Conservation (phyloP, 1,140 invertebrate genomes). For the Drosophila teissieri region DNA sequence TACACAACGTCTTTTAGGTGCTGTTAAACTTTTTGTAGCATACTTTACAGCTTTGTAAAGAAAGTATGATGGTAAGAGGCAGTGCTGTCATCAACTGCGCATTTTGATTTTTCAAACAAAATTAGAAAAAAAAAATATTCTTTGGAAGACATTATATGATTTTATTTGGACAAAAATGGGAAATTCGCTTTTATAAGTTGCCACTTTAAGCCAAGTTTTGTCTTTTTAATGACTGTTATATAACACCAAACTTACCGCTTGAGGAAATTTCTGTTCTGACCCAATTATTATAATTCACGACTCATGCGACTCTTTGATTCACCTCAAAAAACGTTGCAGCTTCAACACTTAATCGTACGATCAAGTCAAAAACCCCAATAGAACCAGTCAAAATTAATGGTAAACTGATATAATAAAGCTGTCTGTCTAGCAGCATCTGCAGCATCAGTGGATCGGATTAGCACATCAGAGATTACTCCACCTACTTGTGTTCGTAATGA, state of each 20-base stretch:
- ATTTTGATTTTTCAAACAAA: too few relatives aligned
- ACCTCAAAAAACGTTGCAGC: not conserved
- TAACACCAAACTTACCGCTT: too few relatives aligned
- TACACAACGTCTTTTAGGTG: not conserved
- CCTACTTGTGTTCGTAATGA: conserved; percentile 21
- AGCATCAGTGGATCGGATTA: conserved; percentile 23
- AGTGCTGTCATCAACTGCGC: too few relatives aligned
- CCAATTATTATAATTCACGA: too few relatives aligned
- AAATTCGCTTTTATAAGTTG: too few relatives aligned
- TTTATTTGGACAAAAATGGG: too few relatives aligned
- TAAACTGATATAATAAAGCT: conserved; percentile 3
- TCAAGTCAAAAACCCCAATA: not conserved
- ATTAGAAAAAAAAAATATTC: too few relatives aligned
- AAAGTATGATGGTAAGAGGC: not conserved
- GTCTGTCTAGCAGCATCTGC: conserved; percentile 9
- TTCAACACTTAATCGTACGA: not conserved
- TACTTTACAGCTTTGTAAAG: not conserved
- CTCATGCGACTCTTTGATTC: not conserved
- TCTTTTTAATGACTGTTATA: too few relatives aligned
- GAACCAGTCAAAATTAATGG: conserved; percentile 1
- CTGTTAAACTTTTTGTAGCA: not conserved
- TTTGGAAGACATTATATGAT: too few relatives aligned
- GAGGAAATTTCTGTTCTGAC: too few relatives aligned
- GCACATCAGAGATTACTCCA: conserved; percentile 27
- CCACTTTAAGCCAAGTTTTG: too few relatives aligned